Evolutionary conservation across 2,797 vertebrate genomes (phyloP).

Genomic region (Gymnothorax javanicus): DNA sequence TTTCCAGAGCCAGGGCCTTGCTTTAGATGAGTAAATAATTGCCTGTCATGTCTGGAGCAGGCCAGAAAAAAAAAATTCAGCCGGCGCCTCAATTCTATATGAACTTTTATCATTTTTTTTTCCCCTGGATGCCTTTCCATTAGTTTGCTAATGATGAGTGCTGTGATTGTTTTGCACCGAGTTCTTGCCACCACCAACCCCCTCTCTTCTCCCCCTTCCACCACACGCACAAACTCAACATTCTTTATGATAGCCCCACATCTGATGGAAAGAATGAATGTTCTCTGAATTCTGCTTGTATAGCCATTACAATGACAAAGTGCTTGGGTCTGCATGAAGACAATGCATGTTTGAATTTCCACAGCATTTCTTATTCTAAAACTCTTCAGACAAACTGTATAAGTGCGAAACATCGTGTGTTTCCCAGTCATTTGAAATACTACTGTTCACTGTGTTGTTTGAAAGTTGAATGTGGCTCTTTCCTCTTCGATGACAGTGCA

Average conservation of each 20-base stretch:
- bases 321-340: slow-evolving; percentile 8
- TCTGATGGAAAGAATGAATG: not conserved
- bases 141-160: slow-evolving; percentile 14
- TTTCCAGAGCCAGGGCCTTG: not conserved
- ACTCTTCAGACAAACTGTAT: slow-evolving; percentile 14
- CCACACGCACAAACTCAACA: not conserved
- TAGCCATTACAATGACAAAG: slow-evolving; percentile 34
- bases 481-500: not conserved
- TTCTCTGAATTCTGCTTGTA: slow-evolving; percentile 20
- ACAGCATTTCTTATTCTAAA: slow-evolving; percentile 7
- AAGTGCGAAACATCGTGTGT: not conserved
- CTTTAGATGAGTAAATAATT: slow-evolving; percentile 1
- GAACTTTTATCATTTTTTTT: slow-evolving; percentile 25
- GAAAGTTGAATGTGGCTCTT: not conserved
- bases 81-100: not conserved
- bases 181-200: not conserved
- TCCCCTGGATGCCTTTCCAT: slow-evolving; percentile 9
- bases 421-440: not conserved
- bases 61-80: not conserved
- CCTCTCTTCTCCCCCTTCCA: not conserved
- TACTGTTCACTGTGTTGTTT: not conserved
- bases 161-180: slow-evolving; percentile 21
- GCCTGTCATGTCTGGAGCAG: not conserved
- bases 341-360: slow-evolving; percentile 7
- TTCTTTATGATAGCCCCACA: not conserved